phyloP scores from a whole-genome alignment of 2,797 vertebrate genomes.

The Peromyscus attwateri region DNA sequence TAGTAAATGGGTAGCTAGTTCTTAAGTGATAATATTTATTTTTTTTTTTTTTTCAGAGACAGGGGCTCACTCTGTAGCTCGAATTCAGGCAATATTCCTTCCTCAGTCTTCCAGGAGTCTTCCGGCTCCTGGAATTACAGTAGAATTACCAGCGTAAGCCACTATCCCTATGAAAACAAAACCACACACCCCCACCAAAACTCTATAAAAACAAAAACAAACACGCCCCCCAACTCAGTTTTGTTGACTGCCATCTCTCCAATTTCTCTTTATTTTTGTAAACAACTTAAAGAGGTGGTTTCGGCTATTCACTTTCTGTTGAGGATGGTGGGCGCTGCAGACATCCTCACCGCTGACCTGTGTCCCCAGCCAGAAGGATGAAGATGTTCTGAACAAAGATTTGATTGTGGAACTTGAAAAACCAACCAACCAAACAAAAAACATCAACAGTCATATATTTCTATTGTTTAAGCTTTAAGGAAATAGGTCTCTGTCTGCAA shows the following conservation, averaged over 20 bases:
- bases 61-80: neutral
- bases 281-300: neutral
- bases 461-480: conserved; percentile 18
- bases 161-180: neutral
- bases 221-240: conserved; percentile 24
- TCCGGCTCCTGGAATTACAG: neutral
- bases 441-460: neutral
- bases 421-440: neutral
- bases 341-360: neutral
- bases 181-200: neutral
- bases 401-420: neutral
- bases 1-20: conserved; percentile 75
- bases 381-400: conserved; percentile 6
- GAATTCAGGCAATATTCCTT: neutral
- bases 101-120: too few species aligned
- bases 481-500: neutral
- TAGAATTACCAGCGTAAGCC: neutral
- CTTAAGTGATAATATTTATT: conserved; percentile 81
- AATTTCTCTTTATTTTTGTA: conserved; percentile 40
- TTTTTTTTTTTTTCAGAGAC: neutral
- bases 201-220: neutral
- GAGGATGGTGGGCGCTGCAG: too few species aligned
- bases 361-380: neutral
- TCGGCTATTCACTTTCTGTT: neutral
- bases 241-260: conserved; percentile 21